Evolutionary conservation across 2,888 invertebrate species (phyloP).

Genomic region (Sminthurinus aureus): DNA sequence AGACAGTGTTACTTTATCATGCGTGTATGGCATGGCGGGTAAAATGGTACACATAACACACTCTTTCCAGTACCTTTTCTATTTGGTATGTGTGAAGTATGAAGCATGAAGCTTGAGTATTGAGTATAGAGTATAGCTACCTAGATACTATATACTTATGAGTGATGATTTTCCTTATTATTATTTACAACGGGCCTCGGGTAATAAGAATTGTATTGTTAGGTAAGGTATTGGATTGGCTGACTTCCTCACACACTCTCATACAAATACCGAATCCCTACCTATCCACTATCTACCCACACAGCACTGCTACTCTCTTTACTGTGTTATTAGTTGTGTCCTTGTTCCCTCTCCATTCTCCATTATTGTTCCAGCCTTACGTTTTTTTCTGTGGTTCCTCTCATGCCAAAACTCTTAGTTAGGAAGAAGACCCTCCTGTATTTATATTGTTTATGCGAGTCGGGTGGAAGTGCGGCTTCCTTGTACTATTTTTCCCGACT

Average conservation of each 20-base stretch:
- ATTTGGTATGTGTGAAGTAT: neutral
- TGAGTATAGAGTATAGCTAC: neutral
- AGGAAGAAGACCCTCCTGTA: too few relatives aligned
- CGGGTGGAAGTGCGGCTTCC: too few relatives aligned
- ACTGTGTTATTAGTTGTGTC: neutral
- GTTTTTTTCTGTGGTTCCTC: too few relatives aligned
- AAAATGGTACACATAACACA: too few relatives aligned
- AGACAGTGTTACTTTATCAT: too few relatives aligned
- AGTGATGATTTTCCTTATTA: constrained; percentile 2
- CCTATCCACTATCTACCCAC: too few relatives aligned
- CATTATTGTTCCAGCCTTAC: too few relatives aligned
- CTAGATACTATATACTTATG: neutral
- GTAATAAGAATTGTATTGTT: constrained; percentile 19
- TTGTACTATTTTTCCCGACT: too few relatives aligned
- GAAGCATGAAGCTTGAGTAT: neutral
- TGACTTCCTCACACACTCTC: neutral
- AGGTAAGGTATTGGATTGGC: neutral
- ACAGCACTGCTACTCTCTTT: neutral
- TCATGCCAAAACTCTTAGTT: too few relatives aligned
- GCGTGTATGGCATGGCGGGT: too few relatives aligned
- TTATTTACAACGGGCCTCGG: constrained; percentile 15
- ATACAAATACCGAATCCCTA: neutral
- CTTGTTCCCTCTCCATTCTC: neutral
- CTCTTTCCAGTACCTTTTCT: too few relatives aligned
- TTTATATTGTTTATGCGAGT: too few relatives aligned